Evolutionary conservation across 2,888 invertebrate genomes (phyloP), one percentile per base, ranked within the genome.

Genomic region (Altica lythri): DNA sequence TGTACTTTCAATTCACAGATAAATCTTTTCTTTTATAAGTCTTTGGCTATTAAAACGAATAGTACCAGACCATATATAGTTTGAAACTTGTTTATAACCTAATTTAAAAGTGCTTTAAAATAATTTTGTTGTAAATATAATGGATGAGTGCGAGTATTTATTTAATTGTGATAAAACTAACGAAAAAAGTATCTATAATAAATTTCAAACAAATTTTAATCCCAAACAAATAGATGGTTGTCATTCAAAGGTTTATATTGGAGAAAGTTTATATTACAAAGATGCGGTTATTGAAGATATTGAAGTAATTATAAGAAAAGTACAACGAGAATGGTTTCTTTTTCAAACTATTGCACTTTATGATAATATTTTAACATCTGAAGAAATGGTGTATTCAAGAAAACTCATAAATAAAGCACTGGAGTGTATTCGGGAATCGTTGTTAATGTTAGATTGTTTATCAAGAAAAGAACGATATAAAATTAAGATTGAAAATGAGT

Each of bases 321-420:
- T 65, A 8, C 57, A 67, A 40, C 66, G 66, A 46, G 60, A 68
- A 53, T 73, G 73, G 71, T 64, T 54, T 53, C 60, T 62, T 37
- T 40, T 70, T 5, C 74, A 75, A 62, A 65, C 64, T 52, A 57
- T 68, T 9, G 59, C 71, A 14, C 56, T 73, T 17, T 59, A 62
- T 19, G 65, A 69, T 34, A 51, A 47, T 14, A 48, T 59, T 30
- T 30, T 59, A 25, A 35, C 59, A 4, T 55, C 54, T 29, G 57
- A 64, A 9, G 60, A 67, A 17, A 22, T 67, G 2, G 19, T 44
- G 10, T 46, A 58, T 16, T 47, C 63, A 19, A 59, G 71, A 52
- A 54, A 65, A 43, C 59, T 68, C 43, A 62, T 73, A 18, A 67
- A 66, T 38, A 37, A 57, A 17, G 61, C 61, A 22, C 66, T 70